Percentiles rank a stretch among this genome's conserved stretches.
Conservation (phyloP, 2,888 invertebrate genomes). For the Epiperipatus broadwayi region DNA sequence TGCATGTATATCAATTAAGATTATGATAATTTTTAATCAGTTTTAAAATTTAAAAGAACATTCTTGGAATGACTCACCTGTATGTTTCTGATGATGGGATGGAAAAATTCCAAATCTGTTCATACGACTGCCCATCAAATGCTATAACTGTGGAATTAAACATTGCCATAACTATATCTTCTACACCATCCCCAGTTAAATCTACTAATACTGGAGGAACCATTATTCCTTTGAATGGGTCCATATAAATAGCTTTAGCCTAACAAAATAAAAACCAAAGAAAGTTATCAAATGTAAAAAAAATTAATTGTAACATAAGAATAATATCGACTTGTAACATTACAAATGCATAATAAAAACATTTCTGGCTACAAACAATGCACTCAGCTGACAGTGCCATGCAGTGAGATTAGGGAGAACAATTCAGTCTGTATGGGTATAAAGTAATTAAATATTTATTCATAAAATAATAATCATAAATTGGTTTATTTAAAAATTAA, state of each 20-base stretch:
- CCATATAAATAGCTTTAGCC: slow-evolving; percentile 38
- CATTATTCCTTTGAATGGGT: slow-evolving; percentile 44
- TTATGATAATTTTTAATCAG: neutral
- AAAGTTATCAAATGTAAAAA: neutral
- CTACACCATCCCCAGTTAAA: slow-evolving; percentile 45
- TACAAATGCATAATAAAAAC: no score
- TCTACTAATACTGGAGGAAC: slow-evolving; percentile 43
- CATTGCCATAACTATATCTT: slow-evolving; percentile 50
- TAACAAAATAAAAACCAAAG: slow-evolving; percentile 21
- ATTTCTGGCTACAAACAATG: no score
- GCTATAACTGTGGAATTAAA: slow-evolving; percentile 52
- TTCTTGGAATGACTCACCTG: slow-evolving; percentile 25
- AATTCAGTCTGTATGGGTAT: no score
- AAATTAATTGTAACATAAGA: neutral
- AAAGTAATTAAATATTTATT: no score
- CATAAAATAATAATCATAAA: no score
- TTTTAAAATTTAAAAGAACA: slow-evolving; percentile 9
- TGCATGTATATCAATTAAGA: neutral
- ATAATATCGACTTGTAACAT: no score
- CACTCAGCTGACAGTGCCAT: no score
- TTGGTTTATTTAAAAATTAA: no score
- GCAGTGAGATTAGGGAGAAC: no score
- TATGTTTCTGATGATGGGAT: slow-evolving; percentile 45
- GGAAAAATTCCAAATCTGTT: slow-evolving; percentile 50
- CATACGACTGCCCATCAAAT: slow-evolving; percentile 45